These are phyloP conservation scores for Araneus ventricosus DNA, from an alignment of 1,140 invertebrate genomes.

Conservation along the genomic window DNA sequence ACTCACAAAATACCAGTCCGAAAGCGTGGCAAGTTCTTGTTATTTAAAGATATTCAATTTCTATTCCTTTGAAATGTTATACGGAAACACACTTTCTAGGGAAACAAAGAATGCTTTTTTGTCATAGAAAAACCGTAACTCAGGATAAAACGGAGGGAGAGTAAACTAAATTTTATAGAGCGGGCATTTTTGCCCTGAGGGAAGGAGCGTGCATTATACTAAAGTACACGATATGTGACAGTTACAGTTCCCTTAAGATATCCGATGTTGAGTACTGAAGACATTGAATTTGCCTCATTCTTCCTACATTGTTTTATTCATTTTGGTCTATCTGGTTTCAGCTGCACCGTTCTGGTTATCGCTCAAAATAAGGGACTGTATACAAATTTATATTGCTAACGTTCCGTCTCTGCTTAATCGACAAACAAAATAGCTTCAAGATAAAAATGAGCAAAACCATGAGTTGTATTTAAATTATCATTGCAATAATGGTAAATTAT, in stretches of 20 bases:
- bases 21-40: no score
- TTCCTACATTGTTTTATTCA: not conserved
- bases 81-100: not conserved
- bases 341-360: not conserved
- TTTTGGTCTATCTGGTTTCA: not conserved
- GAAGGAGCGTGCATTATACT: not conserved
- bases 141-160: not conserved
- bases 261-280: not conserved
- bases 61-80: no score
- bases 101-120: not conserved
- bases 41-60: no score
- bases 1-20: no score
- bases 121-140: not conserved
- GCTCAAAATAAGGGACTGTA: not conserved
- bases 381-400: no score
- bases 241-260: not conserved
- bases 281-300: not conserved
- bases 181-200: not conserved
- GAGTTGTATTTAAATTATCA: no score
- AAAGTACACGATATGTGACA: constrained; percentile 5
- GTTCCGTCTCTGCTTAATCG: no score
- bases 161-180: not conserved
- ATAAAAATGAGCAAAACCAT: no score
- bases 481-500: no score
- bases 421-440: no score